These are phyloP conservation scores for Trematomus loennbergii DNA, from an alignment of 2,113 vertebrate species.

Conservation along the genomic window DNA sequence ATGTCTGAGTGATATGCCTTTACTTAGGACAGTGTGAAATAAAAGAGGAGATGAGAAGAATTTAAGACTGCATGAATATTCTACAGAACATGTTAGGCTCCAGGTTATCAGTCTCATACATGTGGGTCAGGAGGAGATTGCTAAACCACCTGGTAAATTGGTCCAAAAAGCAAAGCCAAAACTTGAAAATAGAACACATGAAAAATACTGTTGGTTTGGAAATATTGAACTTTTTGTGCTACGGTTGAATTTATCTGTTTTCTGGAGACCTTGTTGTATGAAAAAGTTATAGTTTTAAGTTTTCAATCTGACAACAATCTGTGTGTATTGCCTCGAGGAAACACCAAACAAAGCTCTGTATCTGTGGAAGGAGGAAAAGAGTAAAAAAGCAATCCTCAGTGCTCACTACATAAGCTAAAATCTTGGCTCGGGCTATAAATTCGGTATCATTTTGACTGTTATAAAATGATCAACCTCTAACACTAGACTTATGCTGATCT, in stretches of 20 bases:
- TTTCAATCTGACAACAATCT: not conserved
- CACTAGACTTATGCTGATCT: slow-evolving; percentile 38
- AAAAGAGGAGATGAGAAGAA: slow-evolving; percentile 10
- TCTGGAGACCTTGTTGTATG: not conserved
- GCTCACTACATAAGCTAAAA: slow-evolving; percentile 22
- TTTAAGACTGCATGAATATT: not conserved
- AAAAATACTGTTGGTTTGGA: not conserved
- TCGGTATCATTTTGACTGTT: slow-evolving; percentile 14
- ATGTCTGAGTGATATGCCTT: slow-evolving; percentile 6
- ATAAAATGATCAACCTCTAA: slow-evolving; percentile 59
- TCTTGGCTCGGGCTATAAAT: slow-evolving; percentile 5
- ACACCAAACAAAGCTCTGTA: not conserved
- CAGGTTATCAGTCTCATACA: not conserved
- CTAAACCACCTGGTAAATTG: not conserved
- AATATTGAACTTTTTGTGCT: not conserved
- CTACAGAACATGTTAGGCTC: not conserved
- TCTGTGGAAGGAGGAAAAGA: not conserved
- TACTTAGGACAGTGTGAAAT: slow-evolving; percentile 8
- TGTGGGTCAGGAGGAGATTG: too few species aligned
- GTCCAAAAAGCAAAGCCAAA: not conserved
- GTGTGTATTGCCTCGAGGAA: not conserved
- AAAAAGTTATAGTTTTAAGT: not conserved
- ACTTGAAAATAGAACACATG: not conserved
- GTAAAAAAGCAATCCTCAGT: not conserved
- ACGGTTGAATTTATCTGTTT: not conserved